Base-by-base conservation (phyloP, 2,888 invertebrate species). In the Odontothrips loti region DNA sequence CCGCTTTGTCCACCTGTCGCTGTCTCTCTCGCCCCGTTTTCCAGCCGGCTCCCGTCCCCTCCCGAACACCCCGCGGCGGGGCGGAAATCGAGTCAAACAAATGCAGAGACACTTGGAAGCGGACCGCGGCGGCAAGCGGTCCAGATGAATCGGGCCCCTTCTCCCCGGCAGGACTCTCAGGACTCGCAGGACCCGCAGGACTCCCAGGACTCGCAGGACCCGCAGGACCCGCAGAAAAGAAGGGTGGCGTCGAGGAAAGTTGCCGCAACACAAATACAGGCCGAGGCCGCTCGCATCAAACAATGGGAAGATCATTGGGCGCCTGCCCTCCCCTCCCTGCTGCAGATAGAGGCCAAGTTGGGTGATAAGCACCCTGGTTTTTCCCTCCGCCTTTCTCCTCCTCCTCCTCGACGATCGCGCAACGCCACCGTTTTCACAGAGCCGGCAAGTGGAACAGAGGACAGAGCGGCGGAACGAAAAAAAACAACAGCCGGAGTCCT, bases 71-170 rank as follows among this genome's bases (percentile, higher is more conserved):
- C 20, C 58, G 58, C 34, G 34, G 58, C 12, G n/a, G n/a, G 58
- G n/a, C n/a, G 58, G 58, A 58, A 58, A 75, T 75, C 68, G 68
- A 75, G 68, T 75, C 68, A 75, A 75, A 75, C 68, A 75, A 75
- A 75, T 75, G 68, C 68, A 75, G 68, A 27, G 27, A 75, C 68
- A 75, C 68, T 75, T 27, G 10, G 11, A 6, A 68, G 68, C 68
- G 27, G 58, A 43, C 34, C 58, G 58, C 15, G 58, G 15, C 58
- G 58, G 58, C 58, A 15, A 27, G 27, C 68, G 68, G 58, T 10
- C 23, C 68, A 10, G 27, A 27, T 75, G 68, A 75, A 75, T 75
- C 68, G 27, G 27, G 23, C 23, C 12, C 68, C 10, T 9, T 27
- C n/a, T 11, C 68, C 9, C 68, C 51, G 17, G 51, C 51, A 17